Conservation (phyloP, 2,888 invertebrate species). For the Acronicta psi region DNA sequence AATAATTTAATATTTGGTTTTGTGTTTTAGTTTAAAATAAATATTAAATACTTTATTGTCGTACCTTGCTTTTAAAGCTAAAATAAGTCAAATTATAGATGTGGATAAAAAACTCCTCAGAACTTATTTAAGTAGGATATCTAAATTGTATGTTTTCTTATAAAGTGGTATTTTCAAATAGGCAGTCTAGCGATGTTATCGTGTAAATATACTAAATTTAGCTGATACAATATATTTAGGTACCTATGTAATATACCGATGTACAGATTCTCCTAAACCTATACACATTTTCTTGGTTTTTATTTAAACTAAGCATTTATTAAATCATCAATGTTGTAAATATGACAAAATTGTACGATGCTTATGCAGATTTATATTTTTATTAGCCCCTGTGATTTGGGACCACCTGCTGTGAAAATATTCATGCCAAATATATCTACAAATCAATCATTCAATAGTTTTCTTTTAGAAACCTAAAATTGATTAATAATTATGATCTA, state of each 20-base stretch:
- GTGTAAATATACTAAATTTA: slow-evolving; percentile 45
- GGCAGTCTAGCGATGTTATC: slow-evolving; percentile 43
- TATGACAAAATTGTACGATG: slow-evolving; percentile 40
- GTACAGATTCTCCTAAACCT: slow-evolving; percentile 31
- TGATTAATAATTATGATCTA: no score
- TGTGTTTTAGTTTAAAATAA: slow-evolving; percentile 37
- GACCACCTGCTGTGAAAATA: slow-evolving; percentile 70
- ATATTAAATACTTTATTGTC: slow-evolving; percentile 17
- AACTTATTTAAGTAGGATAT: slow-evolving; percentile 18
- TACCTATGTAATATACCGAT: slow-evolving; percentile 43
- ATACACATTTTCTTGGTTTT: slow-evolving; percentile 14
- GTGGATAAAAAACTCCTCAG: slow-evolving; percentile 13
- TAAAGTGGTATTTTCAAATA: slow-evolving; percentile 31
- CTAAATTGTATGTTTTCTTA: slow-evolving; percentile 37
- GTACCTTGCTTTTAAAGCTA: slow-evolving; percentile 53
- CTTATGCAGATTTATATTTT: slow-evolving; percentile 35
- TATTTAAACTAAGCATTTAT: slow-evolving; percentile 31
- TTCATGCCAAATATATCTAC: slow-evolving; percentile 75
- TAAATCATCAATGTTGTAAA: slow-evolving; percentile 37
- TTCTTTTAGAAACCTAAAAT: slow-evolving; percentile 5
- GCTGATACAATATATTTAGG: slow-evolving; percentile 20
- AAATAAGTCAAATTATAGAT: slow-evolving; percentile 22
- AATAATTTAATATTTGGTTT: slow-evolving; percentile 46
- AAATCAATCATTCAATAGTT: slow-evolving; percentile 52
- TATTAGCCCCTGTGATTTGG: slow-evolving; percentile 63